Evolutionary conservation across 64 coral and sea anemone genomes (phyloP).

Genomic region (Montipora efflorescens): DNA sequence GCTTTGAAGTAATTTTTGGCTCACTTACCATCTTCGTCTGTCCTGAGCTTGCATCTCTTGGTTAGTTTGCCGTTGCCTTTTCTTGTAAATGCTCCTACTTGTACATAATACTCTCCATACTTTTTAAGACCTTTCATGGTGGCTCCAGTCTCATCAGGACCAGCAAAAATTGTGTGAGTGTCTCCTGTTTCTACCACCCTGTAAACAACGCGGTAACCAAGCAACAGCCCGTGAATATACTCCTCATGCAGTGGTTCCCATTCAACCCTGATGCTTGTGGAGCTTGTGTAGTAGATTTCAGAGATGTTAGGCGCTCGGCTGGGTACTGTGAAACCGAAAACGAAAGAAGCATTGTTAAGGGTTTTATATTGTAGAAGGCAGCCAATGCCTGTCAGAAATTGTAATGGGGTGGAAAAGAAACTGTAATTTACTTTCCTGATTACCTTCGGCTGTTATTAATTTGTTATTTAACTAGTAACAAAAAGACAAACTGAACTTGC

Average conservation of each 20-base stretch:
- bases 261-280: conserved; percentile 70
- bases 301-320: conserved; percentile 62
- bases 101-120: conserved; percentile 69
- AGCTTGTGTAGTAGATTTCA: conserved; percentile 69
- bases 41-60: conserved; percentile 69
- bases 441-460: no score
- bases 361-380: no score
- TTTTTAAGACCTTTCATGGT: conserved; percentile 59
- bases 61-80: conserved; percentile 56
- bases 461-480: neutral
- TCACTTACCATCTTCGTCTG: conserved; percentile 87
- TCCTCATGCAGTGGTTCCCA: conserved; percentile 78
- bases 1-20: neutral
- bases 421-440: no score
- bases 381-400: no score
- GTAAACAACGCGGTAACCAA: conserved; percentile 86
- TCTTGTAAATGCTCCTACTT: conserved; percentile 77
- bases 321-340: conserved; percentile 69
- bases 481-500: conserved; percentile 16
- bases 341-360: neutral
- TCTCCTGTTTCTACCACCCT: conserved; percentile 13
- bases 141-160: neutral
- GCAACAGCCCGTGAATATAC: conserved; percentile 73
- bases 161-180: conserved; percentile 4
- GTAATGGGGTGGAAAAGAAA: no score